Conservation (phyloP, 2,113 vertebrate genomes). For the Hassar affinis region DNA sequence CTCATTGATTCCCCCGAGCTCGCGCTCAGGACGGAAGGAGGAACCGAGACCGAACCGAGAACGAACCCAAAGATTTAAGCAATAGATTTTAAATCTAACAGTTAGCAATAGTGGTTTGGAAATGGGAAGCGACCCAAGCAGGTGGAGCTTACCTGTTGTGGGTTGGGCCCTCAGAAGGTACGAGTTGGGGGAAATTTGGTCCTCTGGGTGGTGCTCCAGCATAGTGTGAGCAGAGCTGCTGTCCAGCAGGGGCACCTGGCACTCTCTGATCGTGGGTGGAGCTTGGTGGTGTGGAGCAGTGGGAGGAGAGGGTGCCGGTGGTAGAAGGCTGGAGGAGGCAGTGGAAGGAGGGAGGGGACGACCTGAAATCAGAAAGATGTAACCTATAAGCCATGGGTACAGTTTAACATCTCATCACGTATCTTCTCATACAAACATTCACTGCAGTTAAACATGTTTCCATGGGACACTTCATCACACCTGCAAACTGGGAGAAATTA, state of each 20-base stretch:
- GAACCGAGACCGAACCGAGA: too few relatives aligned
- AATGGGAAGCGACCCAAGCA: conserved; percentile 2
- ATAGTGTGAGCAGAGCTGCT: conserved; percentile 97
- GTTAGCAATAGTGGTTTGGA: not conserved
- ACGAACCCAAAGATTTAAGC: too few relatives aligned
- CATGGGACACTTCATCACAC: not conserved
- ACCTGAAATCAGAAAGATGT: conserved; percentile 81
- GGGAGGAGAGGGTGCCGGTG: conserved; percentile 89
- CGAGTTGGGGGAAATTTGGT: conserved; percentile 88
- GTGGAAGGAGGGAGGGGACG: conserved; percentile 97
- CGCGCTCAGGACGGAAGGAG: too few relatives aligned
- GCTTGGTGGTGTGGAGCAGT: conserved; percentile 86
- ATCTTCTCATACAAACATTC: conserved; percentile 14
- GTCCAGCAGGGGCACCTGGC: conserved; percentile 99
- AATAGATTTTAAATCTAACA: too few relatives aligned
- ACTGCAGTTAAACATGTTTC: not conserved
- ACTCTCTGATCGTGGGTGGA: conserved; percentile 85
- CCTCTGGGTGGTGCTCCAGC: conserved; percentile 95
- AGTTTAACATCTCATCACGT: not conserved
- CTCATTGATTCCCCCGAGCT: too few relatives aligned
- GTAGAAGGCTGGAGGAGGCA: conserved; percentile 94
- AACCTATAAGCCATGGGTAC: conserved; percentile 48
- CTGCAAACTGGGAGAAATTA: not conserved
- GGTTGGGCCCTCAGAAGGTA: conserved; percentile 92
- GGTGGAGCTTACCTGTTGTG: conserved; percentile 85